These are phyloP conservation scores for Poecile atricapillus DNA, from an alignment of 2,113 vertebrate genomes.

Conservation along the genomic window DNA sequence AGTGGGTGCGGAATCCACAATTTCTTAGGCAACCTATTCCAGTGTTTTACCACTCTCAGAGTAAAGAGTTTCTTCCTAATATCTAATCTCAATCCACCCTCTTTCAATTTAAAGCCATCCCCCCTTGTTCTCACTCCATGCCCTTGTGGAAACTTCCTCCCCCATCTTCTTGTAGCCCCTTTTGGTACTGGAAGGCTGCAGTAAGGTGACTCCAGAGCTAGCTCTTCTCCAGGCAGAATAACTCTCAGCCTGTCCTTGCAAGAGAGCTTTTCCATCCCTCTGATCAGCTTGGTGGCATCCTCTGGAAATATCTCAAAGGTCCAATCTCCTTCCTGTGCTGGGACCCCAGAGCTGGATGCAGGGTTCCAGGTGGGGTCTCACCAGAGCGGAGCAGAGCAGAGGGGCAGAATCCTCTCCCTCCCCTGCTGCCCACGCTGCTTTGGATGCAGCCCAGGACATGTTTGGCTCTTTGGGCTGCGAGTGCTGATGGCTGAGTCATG, in stretches of 20 bases:
- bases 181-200: neutral
- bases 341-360: neutral
- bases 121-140: neutral
- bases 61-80: neutral
- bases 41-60: neutral
- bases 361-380: neutral
- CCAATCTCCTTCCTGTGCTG: neutral
- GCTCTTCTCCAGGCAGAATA: neutral
- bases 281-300: neutral
- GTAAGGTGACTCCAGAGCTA: neutral
- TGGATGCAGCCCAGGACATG: neutral
- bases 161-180: neutral
- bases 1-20: neutral
- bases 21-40: neutral
- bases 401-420: neutral
- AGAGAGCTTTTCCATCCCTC: neutral
- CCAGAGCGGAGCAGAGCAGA: neutral
- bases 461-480: neutral
- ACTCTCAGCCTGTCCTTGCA: neutral
- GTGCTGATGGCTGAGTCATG: neutral
- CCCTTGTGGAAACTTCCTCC: neutral
- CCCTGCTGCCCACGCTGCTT: neutral
- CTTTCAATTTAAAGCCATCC: neutral
- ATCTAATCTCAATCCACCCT: neutral
- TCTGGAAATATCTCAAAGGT: neutral